Percentiles rank a stretch among this genome's conserved stretches.
These are phyloP conservation scores for Silurus aristotelis DNA, from an alignment of 2,797 vertebrate species.

Conservation along the genomic window DNA sequence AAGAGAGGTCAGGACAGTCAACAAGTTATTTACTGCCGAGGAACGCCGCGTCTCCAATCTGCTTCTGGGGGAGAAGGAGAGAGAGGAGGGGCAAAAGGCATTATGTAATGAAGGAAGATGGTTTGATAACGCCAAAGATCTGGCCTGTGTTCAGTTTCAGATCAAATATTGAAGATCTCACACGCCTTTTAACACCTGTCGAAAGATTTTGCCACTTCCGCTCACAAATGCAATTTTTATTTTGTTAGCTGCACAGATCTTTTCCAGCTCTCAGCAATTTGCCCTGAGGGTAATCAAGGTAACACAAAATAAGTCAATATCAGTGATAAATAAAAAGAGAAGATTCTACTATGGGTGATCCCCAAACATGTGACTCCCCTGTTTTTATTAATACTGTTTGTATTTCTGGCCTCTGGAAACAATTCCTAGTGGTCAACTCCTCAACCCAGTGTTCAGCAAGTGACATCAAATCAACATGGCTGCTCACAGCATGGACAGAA, in stretches of 20 bases:
- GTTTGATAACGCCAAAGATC: slow-evolving; percentile 10
- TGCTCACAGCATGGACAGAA: not conserved
- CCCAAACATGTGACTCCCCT: not conserved
- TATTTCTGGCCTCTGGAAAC: not conserved
- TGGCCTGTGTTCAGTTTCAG: slow-evolving; percentile 14
- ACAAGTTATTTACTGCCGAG: slow-evolving; percentile 64
- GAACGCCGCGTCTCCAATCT: slow-evolving; percentile 61
- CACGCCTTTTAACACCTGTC: not conserved
- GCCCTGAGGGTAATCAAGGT: not conserved
- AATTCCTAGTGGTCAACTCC: not conserved
- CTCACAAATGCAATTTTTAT: not conserved
- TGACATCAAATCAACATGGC: not conserved
- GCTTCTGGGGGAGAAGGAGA: slow-evolving; percentile 40
- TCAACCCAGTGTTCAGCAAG: not conserved
- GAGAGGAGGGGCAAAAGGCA: slow-evolving; percentile 29
- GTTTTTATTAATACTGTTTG: not conserved
- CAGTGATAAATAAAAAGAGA: not conserved
- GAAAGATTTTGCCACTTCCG: not conserved
- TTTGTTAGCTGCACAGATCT: not conserved
- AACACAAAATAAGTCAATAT: not conserved
- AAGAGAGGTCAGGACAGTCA: slow-evolving; percentile 67
- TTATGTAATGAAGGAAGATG: slow-evolving; percentile 48
- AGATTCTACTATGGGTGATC: not conserved
- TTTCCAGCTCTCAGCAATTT: not conserved
- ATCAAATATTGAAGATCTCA: not conserved